A percentile compares a stretch with the other conserved stretches of the same genome.
These are phyloP conservation scores for Plebejus melissa DNA, from an alignment of 2,888 invertebrate genomes.

Conservation along the genomic window DNA sequence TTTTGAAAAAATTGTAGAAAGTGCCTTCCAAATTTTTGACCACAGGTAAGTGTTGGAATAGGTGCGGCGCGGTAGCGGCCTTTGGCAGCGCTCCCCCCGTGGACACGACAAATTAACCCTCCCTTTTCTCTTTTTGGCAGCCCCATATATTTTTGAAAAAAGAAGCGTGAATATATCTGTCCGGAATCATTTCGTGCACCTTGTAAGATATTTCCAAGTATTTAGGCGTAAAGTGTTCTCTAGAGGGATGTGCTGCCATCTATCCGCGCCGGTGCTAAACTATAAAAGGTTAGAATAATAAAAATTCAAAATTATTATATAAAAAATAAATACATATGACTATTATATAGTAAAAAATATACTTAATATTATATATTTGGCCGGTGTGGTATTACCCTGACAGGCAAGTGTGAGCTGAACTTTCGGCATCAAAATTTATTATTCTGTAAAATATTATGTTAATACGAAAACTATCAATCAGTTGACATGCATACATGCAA, in stretches of 20 bases:
- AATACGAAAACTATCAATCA: constrained; percentile 57
- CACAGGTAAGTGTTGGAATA: constrained; percentile 80
- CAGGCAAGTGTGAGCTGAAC: constrained; percentile 81
- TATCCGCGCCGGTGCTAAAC: constrained; percentile 62
- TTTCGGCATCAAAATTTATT: constrained; percentile 75
- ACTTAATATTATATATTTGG: constrained; percentile 76
- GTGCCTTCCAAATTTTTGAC: constrained; percentile 87
- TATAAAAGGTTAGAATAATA: constrained; percentile 72
- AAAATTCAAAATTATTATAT: constrained; percentile 80
- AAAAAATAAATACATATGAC: constrained; percentile 76
- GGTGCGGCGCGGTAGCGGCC: constrained; percentile 70
- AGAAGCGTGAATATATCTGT: background rate
- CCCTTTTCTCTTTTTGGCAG: constrained; percentile 19
- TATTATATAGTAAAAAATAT: constrained; percentile 77
- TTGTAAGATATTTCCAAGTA: constrained; percentile 30
- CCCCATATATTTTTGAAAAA: constrained; percentile 16
- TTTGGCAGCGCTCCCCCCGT: constrained; percentile 43
- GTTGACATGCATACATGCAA: constrained; percentile 61
- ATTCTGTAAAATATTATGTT: constrained; percentile 51
- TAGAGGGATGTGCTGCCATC: constrained; percentile 39
- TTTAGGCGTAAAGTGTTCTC: constrained; percentile 24
- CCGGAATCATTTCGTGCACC: constrained; percentile 29
- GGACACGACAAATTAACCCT: constrained; percentile 15
- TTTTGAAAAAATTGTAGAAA: constrained; percentile 83
- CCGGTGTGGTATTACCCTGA: constrained; percentile 86